Percentiles rank a stretch among this genome's conserved stretches.
Conservation (phyloP, 2,888 invertebrate species). For the Drosophila kuntzei region DNA sequence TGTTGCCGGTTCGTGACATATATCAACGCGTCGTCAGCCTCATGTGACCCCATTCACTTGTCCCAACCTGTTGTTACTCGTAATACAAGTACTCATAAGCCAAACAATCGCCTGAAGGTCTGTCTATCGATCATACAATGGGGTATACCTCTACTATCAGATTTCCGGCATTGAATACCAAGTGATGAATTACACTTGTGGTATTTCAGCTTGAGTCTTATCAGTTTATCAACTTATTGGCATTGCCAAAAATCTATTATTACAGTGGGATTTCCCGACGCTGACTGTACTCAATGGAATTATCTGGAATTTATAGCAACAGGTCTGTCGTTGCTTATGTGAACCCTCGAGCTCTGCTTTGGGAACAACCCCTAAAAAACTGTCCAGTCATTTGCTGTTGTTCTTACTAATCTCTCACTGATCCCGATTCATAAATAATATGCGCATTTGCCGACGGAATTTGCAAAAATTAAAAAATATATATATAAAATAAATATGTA, state of each 20-base stretch:
- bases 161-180: constrained; percentile 43
- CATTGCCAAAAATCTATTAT: constrained; percentile 6
- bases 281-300: constrained; percentile 21
- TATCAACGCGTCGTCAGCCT: constrained; percentile 28
- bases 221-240: constrained; percentile 24
- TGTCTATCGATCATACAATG: constrained; percentile 20
- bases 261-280: constrained; percentile 9
- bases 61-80: constrained; percentile 24
- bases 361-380: constrained; percentile 45
- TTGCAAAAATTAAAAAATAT: constrained; percentile 18
- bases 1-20: constrained; percentile 23
- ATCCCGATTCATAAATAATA: constrained; percentile 11
- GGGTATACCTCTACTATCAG: constrained; percentile 27
- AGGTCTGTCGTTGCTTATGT: constrained; percentile 1
- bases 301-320: constrained; percentile 17
- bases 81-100: not conserved
- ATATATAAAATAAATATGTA: constrained; percentile 21
- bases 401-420: constrained; percentile 17
- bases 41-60: constrained; percentile 59
- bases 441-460: constrained; percentile 42
- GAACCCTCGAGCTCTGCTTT: not conserved
- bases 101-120: constrained; percentile 31
- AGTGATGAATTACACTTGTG: constrained; percentile 9
- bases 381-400: constrained; percentile 14
- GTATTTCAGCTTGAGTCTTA: constrained; percentile 6